A percentile compares a stretch with the other conserved stretches of the same genome.
These are phyloP conservation scores for Chloromyia formosa DNA, from an alignment of 2,888 invertebrate genomes.

Conservation along the genomic window DNA sequence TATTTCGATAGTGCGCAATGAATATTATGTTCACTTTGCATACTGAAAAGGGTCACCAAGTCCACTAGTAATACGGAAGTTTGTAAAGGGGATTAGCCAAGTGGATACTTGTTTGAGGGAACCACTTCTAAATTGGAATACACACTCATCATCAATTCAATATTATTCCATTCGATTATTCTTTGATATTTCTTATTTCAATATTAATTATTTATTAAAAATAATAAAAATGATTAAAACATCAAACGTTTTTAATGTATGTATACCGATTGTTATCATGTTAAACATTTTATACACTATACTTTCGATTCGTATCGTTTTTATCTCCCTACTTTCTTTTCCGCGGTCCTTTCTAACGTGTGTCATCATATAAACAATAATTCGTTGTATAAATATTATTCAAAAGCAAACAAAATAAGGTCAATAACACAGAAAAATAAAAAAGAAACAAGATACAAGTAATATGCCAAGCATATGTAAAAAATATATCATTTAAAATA, in stretches of 20 bases:
- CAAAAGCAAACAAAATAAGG: background rate
- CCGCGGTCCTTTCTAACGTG: too few relatives aligned
- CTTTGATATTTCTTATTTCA: background rate
- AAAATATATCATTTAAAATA: too few relatives aligned
- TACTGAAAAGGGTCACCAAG: too few relatives aligned
- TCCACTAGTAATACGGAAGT: too few relatives aligned
- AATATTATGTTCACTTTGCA: too few relatives aligned
- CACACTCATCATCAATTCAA: too few relatives aligned
- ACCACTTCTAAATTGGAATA: too few relatives aligned
- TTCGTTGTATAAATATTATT: constrained; percentile 49
- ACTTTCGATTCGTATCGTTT: background rate
- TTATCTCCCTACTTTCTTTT: too few relatives aligned
- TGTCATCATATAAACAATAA: background rate
- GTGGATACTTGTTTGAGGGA: too few relatives aligned
- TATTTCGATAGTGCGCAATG: too few relatives aligned
- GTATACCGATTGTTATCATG: background rate
- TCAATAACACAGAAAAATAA: constrained; percentile 17
- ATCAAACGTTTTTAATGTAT: constrained; percentile 23
- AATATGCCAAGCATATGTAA: constrained; percentile 30
- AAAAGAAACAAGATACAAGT: constrained; percentile 23
- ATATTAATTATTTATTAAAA: constrained; percentile 6
- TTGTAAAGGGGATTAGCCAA: too few relatives aligned
- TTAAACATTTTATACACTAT: constrained; percentile 2
- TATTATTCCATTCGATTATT: too few relatives aligned
- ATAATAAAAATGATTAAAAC: constrained; percentile 40